phyloP scores from a whole-genome alignment of 2,113 vertebrate genomes.

The Thamnophis sirtalis region DNA sequence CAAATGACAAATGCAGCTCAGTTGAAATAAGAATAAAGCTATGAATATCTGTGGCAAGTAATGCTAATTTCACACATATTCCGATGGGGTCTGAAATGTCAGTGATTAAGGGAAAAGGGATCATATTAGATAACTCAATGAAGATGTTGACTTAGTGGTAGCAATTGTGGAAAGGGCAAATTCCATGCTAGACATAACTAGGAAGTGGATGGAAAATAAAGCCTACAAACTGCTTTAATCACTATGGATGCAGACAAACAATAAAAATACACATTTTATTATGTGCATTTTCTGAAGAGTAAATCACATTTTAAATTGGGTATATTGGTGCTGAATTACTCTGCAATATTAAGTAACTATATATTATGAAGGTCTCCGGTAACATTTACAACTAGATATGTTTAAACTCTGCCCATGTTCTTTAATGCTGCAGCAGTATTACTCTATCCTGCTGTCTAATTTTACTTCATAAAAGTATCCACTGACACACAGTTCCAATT shows the following conservation, averaged over 20 bases:
- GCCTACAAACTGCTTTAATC: not conserved
- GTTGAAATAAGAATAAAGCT: not conserved
- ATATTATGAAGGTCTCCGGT: not conserved
- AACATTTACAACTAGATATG: not conserved
- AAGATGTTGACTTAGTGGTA: not conserved
- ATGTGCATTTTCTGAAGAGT: not conserved
- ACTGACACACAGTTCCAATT: not conserved
- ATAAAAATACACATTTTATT: not conserved
- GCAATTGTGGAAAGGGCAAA: not conserved
- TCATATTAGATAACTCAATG: not conserved
- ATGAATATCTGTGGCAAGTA: not conserved
- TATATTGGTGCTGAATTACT: not conserved
- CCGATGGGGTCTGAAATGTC: not conserved
- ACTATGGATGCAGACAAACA: fast-evolving
- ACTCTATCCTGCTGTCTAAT: not conserved
- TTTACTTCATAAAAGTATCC: not conserved
- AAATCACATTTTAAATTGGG: not conserved
- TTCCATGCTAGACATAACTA: not conserved
- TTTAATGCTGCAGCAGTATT: not conserved
- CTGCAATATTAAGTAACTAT: not conserved
- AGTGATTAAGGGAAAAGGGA: not conserved
- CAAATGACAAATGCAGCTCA: not conserved
- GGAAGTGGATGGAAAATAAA: not conserved
- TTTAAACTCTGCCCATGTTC: not conserved
- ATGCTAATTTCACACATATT: not conserved